phyloP scores from a whole-genome alignment of 2,113 vertebrate species.

The Heteronetta atricapilla region DNA sequence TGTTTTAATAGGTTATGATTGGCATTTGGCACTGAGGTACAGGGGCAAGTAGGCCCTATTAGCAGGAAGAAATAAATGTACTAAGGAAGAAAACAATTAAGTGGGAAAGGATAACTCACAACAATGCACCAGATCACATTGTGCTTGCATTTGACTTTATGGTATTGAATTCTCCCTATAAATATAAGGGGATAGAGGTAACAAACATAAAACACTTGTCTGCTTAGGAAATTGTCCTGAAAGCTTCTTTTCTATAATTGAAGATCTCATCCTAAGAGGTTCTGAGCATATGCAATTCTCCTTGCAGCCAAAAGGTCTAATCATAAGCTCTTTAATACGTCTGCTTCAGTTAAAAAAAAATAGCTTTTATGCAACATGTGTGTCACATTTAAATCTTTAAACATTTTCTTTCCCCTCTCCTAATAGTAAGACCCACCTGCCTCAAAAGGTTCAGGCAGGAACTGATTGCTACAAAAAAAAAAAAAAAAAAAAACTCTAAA shows the following conservation, averaged over 20 bases:
- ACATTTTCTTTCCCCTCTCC: background rate
- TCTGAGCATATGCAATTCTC: background rate
- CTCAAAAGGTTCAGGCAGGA: background rate
- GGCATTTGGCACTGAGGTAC: slow-evolving; percentile 18
- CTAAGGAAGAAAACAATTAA: slow-evolving; percentile 31
- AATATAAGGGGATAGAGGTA: background rate
- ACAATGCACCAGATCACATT: background rate
- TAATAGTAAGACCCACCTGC: background rate
- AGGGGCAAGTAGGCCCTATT: background rate
- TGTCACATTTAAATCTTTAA: background rate
- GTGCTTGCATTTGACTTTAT: background rate
- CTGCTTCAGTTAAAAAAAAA: background rate
- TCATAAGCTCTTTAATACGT: background rate
- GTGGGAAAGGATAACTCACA: background rate
- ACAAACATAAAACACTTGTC: background rate
- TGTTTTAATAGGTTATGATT: slow-evolving; percentile 38
- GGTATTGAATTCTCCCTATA: background rate
- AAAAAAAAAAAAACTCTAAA: background rate
- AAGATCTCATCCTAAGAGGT: background rate
- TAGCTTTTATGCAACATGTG: background rate
- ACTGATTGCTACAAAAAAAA: background rate
- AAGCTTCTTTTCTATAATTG: background rate
- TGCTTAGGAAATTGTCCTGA: background rate
- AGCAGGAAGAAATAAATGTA: slow-evolving; percentile 16
- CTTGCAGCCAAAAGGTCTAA: background rate